Evolutionary conservation across 2,113 vertebrate genomes (phyloP).

Genomic region (Chrysochloris asiatica): DNA sequence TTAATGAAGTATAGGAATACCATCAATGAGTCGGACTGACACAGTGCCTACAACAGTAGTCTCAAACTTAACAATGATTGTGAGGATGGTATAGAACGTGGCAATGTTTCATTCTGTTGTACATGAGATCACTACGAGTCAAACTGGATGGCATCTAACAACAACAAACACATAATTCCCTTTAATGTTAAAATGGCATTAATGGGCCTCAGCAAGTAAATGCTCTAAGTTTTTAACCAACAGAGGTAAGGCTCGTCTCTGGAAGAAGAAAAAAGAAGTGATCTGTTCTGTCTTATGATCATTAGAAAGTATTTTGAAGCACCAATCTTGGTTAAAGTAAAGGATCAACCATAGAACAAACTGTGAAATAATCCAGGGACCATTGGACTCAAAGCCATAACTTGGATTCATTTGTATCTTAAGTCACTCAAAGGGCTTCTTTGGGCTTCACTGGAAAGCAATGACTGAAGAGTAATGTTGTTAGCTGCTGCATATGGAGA

Average conservation of each 20-base stretch:
- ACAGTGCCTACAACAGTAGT: no score
- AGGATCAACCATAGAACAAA: no score
- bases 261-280: background rate
- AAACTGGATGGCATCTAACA: no score
- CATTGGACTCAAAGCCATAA: background rate
- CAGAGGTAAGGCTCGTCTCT: background rate
- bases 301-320: background rate
- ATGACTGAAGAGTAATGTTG: background rate
- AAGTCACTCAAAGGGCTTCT: background rate
- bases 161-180: background rate
- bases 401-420: rapidly evolving
- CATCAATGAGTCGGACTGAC: no score
- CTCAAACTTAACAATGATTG: no score
- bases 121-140: no score
- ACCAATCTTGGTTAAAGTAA: background rate
- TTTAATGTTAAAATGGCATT: background rate
- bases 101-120: no score
- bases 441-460: background rate
- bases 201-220: background rate
- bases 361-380: rapidly evolving
- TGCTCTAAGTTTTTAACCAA: background rate
- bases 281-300: background rate
- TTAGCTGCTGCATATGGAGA: background rate
- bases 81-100: no score
- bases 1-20: no score